phyloP scores from a whole-genome alignment of 2,113 vertebrate species.

The Kryptolebias marmoratus region DNA sequence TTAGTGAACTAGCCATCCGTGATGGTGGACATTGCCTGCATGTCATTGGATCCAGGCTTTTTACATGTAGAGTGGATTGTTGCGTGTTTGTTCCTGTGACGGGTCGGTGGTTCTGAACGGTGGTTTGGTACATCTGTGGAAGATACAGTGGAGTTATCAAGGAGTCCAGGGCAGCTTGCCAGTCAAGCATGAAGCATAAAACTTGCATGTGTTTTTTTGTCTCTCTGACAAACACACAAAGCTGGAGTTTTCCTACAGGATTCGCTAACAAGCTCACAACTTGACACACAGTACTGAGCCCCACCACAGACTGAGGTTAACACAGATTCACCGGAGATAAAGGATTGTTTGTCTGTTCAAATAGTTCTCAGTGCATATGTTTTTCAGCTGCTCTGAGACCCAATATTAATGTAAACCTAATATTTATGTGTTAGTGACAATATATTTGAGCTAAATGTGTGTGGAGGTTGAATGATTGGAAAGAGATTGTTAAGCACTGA shows the following conservation, averaged over 20 bases:
- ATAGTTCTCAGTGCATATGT: conserved; percentile 54
- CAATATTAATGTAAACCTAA: conserved; percentile 57
- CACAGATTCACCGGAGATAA: conserved; percentile 64
- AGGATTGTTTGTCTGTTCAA: conserved; percentile 72
- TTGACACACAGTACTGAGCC: conserved; percentile 72
- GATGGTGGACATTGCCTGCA: conserved; percentile 79
- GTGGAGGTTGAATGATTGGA: conserved; percentile 36
- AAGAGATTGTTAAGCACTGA: conserved; percentile 29
- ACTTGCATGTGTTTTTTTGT: conserved; percentile 52
- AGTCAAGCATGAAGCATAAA: conserved; percentile 67
- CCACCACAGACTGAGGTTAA: conserved; percentile 70
- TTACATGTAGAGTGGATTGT: conserved; percentile 66
- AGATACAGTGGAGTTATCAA: conserved; percentile 81
- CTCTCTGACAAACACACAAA: conserved; percentile 57
- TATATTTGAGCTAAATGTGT: conserved; percentile 47
- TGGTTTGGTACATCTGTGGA: conserved; percentile 83
- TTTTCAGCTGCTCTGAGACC: conserved; percentile 64
- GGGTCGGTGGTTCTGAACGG: conserved; percentile 72
- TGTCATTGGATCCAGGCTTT: conserved; percentile 68
- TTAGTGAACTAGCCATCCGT: conserved; percentile 72
- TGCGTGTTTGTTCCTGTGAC: conserved; percentile 63
- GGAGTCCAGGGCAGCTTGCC: conserved; percentile 76
- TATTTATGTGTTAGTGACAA: conserved; percentile 55
- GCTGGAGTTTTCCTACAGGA: conserved; percentile 56
- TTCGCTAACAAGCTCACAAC: conserved; percentile 71